phyloP scores from a whole-genome alignment of 2,888 invertebrate genomes.

The Acrobasis suavella region DNA sequence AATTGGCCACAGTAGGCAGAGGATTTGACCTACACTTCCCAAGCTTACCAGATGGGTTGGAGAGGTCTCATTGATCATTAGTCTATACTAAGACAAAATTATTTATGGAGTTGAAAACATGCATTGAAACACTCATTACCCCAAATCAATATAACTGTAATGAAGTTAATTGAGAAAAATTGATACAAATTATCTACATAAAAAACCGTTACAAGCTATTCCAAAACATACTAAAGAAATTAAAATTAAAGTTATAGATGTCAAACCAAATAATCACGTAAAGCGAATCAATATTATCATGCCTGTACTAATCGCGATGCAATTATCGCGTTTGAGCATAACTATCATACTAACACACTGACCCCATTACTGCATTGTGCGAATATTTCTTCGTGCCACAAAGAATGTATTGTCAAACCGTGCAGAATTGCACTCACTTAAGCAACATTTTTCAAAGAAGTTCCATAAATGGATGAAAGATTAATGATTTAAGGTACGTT shows the following conservation, averaged over 20 bases:
- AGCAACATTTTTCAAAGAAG: slow-evolving; percentile 30
- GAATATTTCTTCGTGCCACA: slow-evolving; percentile 31
- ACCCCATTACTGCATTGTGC: slow-evolving; percentile 28
- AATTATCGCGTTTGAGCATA: neutral
- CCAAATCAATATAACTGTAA: too few species aligned
- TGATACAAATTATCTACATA: neutral
- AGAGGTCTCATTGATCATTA: too few species aligned
- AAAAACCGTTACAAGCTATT: neutral
- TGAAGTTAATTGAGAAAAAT: neutral
- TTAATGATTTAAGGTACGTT: slow-evolving; percentile 14
- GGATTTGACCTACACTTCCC: too few species aligned
- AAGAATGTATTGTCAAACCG: slow-evolving; percentile 35
- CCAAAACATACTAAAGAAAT: neutral
- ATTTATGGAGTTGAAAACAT: too few species aligned
- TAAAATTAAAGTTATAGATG: neutral
- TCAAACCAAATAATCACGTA: slow-evolving; percentile 5
- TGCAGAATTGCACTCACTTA: slow-evolving; percentile 31
- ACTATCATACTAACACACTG: slow-evolving; percentile 23
- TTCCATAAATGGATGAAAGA: slow-evolving; percentile 22
- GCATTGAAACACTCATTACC: too few species aligned
- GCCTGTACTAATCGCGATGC: neutral
- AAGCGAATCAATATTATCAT: slow-evolving; percentile 4
- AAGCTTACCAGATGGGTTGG: too few species aligned
- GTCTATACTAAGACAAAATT: too few species aligned
- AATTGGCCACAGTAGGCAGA: too few species aligned